Base-by-base conservation (phyloP, 2,888 invertebrate species). In the Axea sp. region DNA sequence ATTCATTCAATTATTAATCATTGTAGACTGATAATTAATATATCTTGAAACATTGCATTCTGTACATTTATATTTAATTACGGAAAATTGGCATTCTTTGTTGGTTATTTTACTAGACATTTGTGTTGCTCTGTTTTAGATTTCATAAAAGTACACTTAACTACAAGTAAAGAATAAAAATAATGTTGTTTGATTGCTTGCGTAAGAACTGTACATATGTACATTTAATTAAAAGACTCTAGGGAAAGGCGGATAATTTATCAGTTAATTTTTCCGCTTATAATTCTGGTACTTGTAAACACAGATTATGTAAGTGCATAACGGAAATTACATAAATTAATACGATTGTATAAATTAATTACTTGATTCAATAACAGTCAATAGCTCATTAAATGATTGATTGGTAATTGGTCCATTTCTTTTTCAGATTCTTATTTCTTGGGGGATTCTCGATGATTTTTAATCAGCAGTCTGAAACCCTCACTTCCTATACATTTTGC, bases 251-350 rank as follows among this genome's bases (percentile, higher is more conserved):
- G 28, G 24, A 55, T 55, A 55, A 65, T 45, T 53, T 65, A 65
- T 65, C 65, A 65, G 55, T 19, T 3, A 47, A 24, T 45, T 57
- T 59, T 68, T 57, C 30, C 35, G 31, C 59, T 26, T 39, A 47
- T 67, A 67, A 57, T 67, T 67, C 57, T 57, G 57, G 35, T 68
- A 41, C 60, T 68, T 47, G 43, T 68, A 51, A 60, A 68, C 57
- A 49, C 39, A 57, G 47, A 49, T 67, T 57, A 39, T 26, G 5
- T 49, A 55, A 67, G 31, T 41, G 33, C 41, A 57, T 59, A 22
- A 55, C 15, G 55, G 37, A 55, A 45, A 49, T 68, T 68, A 68
- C 51, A 51, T 51, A 59, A 59, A 68, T 59, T 59, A 59, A 59
- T 43, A 35, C n/a, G 1, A n/a, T 43, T 28, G 43, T 30, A 45